Conservation (phyloP, 1,140 invertebrate genomes). For the Cotesia chilonis region DNA sequence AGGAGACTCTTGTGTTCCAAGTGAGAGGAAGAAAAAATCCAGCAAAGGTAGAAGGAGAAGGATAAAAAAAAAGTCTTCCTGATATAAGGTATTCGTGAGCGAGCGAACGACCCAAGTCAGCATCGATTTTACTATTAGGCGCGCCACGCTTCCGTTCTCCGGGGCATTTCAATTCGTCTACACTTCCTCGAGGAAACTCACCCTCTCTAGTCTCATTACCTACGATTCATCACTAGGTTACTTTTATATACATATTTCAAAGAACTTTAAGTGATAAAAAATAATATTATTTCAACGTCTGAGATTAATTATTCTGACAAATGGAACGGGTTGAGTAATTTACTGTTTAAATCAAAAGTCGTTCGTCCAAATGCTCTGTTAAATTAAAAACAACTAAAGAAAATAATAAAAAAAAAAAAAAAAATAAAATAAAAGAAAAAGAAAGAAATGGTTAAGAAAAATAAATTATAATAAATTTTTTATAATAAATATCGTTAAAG, state of each 20-base stretch:
- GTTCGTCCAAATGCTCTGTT: too few relatives aligned
- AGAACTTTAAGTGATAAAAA: neutral
- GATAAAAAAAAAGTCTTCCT: slow-evolving; percentile 22
- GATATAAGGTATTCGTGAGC: neutral
- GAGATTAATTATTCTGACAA: too few relatives aligned
- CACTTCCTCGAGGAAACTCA: slow-evolving; percentile 39
- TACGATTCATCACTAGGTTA: slow-evolving; percentile 6
- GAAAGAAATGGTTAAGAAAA: slow-evolving; percentile 4
- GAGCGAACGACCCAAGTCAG: slow-evolving; percentile 30
- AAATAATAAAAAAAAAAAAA: neutral
- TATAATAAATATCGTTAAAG: slow-evolving; percentile 27
- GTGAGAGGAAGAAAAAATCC: neutral
- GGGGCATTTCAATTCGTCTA: slow-evolving; percentile 49
- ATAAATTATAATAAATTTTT: slow-evolving; percentile 12
- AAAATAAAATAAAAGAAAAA: neutral
- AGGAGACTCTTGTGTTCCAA: too few relatives aligned
- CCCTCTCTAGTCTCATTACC: slow-evolving; percentile 14
- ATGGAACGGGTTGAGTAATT: neutral
- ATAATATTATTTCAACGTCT: neutral
- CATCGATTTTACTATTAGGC: slow-evolving; percentile 60
- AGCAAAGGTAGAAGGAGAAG: neutral
- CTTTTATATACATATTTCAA: neutral
- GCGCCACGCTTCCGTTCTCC: slow-evolving; percentile 49
- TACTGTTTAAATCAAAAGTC: too few relatives aligned
- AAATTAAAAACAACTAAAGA: neutral